These are phyloP conservation scores for Nasalis larvatus DNA, from an alignment of 2,113 vertebrate genomes.

Conservation along the genomic window DNA sequence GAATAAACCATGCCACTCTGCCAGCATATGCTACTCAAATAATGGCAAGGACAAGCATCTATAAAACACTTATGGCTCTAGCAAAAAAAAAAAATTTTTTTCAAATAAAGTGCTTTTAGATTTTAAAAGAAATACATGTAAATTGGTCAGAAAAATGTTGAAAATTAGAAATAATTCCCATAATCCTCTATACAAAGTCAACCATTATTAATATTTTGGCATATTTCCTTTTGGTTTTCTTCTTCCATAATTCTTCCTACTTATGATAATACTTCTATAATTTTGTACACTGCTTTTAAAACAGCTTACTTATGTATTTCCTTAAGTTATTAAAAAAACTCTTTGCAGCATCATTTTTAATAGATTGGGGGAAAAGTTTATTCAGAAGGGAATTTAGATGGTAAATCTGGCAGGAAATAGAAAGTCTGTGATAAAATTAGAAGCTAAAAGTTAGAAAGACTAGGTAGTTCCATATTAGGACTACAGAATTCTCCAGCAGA, in stretches of 20 bases:
- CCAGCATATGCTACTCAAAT: constrained; percentile 10
- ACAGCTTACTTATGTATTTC: constrained; percentile 29
- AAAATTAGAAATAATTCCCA: constrained; percentile 36
- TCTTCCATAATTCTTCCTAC: neutral
- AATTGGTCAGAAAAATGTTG: constrained; percentile 33
- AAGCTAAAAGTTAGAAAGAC: constrained; percentile 6
- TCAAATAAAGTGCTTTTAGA: constrained; percentile 15
- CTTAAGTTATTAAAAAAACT: constrained; percentile 52
- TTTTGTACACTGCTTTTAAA: constrained; percentile 12
- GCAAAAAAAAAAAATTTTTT: neutral
- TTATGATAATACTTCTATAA: constrained; percentile 4
- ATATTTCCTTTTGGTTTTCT: neutral
- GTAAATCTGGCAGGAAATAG: constrained; percentile 1
- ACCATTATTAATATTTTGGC: neutral
- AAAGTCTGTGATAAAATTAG: constrained; percentile 23
- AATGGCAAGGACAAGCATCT: constrained; percentile 12
- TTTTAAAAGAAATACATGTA: constrained; percentile 44
- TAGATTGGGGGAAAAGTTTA: constrained; percentile 15
- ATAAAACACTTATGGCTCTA: neutral
- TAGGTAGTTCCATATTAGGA: neutral
- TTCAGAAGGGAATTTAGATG: constrained; percentile 5
- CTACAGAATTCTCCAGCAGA: neutral
- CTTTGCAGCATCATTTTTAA: constrained; percentile 29
- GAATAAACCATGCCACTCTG: neutral
- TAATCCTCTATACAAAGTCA: constrained; percentile 5